A percentile compares a stretch with the other conserved stretches of the same genome.
Conservation (phyloP, 2,888 invertebrate species). For the Sceliomorpha sp. region DNA sequence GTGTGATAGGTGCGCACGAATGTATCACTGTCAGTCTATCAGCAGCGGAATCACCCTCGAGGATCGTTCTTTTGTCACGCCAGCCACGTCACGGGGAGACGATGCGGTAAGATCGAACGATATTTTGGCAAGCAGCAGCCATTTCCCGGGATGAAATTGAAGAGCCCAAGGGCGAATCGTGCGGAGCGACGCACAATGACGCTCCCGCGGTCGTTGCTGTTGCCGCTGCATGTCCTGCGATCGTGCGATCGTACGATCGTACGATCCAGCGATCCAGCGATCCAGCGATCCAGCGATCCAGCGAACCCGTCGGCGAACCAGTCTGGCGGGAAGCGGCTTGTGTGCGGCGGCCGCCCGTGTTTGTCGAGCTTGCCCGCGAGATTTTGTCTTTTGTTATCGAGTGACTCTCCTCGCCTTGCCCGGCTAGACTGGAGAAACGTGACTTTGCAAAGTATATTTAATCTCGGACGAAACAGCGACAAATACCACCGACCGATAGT, state of each 20-base stretch:
- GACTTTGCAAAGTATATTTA: slow-evolving; percentile 54
- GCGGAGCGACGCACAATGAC: slow-evolving; percentile 39
- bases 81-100: slow-evolving; percentile 40
- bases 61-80: slow-evolving; percentile 56
- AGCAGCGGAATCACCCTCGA: slow-evolving; percentile 36
- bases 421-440: slow-evolving; percentile 43
- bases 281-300: too few species aligned
- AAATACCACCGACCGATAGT: slow-evolving; percentile 29
- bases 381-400: slow-evolving; percentile 51
- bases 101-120: slow-evolving; percentile 56
- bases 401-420: slow-evolving; percentile 31
- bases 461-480: slow-evolving; percentile 48
- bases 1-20: slow-evolving; percentile 10
- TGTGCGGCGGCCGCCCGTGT: slow-evolving; percentile 21
- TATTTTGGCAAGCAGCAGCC: slow-evolving; percentile 57
- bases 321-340: too few species aligned
- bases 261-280: too few species aligned
- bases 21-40: slow-evolving; percentile 36
- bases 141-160: slow-evolving; percentile 64
- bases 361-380: slow-evolving; percentile 43
- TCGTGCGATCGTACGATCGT: too few species aligned
- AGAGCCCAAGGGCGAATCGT: slow-evolving; percentile 58
- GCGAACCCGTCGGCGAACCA: too few species aligned
- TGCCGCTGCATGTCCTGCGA: not conserved
- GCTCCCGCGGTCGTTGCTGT: too few species aligned